Base-by-base conservation (phyloP, 2,888 invertebrate species). In the Leucoma salicis region DNA sequence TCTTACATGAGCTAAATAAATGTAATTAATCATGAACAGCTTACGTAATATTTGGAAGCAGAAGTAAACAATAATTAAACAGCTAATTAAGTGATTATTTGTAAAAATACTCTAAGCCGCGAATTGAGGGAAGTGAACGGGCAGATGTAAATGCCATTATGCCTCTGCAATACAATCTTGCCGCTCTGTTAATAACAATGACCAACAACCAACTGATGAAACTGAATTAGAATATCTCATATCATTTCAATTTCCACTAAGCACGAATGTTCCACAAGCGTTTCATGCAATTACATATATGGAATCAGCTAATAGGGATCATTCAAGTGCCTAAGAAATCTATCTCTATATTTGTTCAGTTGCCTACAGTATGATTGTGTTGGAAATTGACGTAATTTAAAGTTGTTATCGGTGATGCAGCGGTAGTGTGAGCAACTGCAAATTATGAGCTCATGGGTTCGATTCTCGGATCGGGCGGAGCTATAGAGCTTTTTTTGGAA, bases 181-280 rank as follows among this genome's bases (percentile, higher is more conserved):
- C 64, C 66, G 69, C 70, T 72, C 69, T 70, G 65, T 62, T 72
- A 56, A 51, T 13, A 64, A 54, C 56, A 63, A 57, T 66, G 51
- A 50, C 48, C 39, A 39, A 44, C 27, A 32, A 10, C 7, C 11
- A 14, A 36, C 39, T 57, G 50, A 44, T 52, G 63, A 49, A 58
- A 61, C 33, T 16, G 3, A 39, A 42, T 44, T 31, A 42, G 31
- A 49, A 53, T 38, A 49, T 43, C 35, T 38, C 24, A 36, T 35
- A 35, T 25, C 11, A 40, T 16, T 46, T 14, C n/a, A 5, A 34
- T 18, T 16, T 24, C 24, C 16, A 37, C 4, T 15, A 3, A 15
- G 11, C 14, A 8, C 15, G 13, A n/a, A 31, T 7, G 12, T 31
- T 31, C 31, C n/a, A 25, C 11, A 15, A 35, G 15, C n/a, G 15